These are phyloP conservation scores for Protonibea diacanthus DNA, from an alignment of 2,797 vertebrate genomes.

Conservation along the genomic window DNA sequence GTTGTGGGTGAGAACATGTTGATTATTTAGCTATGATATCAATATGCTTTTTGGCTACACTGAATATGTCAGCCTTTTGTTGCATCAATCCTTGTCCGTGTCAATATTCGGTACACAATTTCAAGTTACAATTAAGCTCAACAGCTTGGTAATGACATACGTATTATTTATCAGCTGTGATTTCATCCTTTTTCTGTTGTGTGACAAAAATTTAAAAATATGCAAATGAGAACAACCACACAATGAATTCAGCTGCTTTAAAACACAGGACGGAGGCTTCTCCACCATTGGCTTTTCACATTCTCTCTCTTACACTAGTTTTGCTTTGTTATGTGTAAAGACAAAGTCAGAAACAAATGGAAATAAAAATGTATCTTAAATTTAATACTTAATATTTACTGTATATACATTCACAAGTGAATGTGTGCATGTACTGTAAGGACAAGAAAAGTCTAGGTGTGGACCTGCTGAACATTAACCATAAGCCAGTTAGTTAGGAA, in stretches of 20 bases:
- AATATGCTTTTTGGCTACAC: no score
- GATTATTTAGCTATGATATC: no score
- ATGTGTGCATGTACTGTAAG: background rate
- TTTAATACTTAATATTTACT: background rate
- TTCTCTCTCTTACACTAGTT: background rate
- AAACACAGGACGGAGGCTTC: background rate
- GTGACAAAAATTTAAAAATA: background rate
- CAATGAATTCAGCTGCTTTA: background rate
- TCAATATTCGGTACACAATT: no score
- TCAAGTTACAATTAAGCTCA: background rate
- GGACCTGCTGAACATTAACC: no score
- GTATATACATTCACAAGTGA: background rate
- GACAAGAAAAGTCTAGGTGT: no score
- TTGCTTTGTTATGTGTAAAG: background rate
- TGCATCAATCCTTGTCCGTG: no score
- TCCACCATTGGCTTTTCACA: background rate
- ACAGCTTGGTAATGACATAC: background rate
- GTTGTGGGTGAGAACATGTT: no score
- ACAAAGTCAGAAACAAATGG: background rate
- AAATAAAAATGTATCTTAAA: background rate
- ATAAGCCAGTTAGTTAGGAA: background rate
- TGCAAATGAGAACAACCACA: background rate
- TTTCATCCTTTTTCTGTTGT: background rate
- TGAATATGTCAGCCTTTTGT: no score
- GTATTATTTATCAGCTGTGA: background rate